Evolutionary conservation across 2,113 vertebrate genomes (phyloP).

Genomic region (Gnathochromis pfefferi): DNA sequence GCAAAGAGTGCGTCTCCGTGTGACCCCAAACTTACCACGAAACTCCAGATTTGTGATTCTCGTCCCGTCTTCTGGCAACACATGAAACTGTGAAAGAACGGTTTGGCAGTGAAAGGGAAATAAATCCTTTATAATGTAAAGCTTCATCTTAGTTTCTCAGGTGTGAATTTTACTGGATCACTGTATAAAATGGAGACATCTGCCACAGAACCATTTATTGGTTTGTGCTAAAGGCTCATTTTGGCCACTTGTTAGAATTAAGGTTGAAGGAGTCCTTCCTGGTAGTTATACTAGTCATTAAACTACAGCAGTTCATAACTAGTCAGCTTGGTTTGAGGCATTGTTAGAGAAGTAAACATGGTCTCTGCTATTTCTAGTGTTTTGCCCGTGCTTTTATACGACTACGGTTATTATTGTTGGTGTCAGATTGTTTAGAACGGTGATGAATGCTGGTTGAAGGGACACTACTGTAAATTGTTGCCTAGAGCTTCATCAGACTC

Average conservation of each 20-base stretch:
- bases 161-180: constrained; percentile 15
- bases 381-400: not conserved
- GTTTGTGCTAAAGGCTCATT: not conserved
- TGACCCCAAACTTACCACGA: not conserved
- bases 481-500: not conserved
- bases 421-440: not conserved
- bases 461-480: rapidly evolving
- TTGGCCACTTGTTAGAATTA: not conserved
- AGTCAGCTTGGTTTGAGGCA: not conserved
- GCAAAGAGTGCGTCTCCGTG: not conserved
- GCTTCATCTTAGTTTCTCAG: not conserved
- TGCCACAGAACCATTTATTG: not conserved
- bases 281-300: rapidly evolving
- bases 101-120: constrained; percentile 23
- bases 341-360: not conserved
- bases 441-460: not conserved
- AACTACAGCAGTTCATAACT: not conserved
- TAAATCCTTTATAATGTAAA: not conserved
- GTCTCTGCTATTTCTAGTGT: not conserved
- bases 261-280: too few species aligned
- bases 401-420: not conserved
- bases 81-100: not conserved
- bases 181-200: rapidly evolving
- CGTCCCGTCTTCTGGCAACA: not conserved
- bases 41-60: constrained; percentile 9